Percentiles rank a stretch among this genome's conserved stretches.
Conservation (phyloP, 92 coral and sea anemone genomes). For the Zoanthus solanderi region DNA sequence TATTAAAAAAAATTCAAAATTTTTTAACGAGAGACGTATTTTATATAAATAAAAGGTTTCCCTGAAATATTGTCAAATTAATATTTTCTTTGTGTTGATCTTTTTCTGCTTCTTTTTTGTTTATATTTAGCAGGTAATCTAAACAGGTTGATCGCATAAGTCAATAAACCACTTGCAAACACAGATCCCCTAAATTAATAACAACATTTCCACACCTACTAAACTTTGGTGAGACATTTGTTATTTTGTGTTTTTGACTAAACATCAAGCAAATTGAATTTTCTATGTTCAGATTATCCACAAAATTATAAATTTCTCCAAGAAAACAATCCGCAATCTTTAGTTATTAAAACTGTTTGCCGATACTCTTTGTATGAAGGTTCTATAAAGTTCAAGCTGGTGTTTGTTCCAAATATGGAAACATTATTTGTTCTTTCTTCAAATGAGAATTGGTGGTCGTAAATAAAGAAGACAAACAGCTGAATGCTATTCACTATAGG, state of each 20-base stretch:
- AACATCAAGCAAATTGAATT: background rate
- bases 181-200: conserved; percentile 39
- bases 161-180: conserved; percentile 29
- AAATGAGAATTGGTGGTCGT: conserved; percentile 35
- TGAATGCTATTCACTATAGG: conserved; percentile 23
- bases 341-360: background rate
- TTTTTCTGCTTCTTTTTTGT: background rate
- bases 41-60: background rate
- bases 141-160: conserved; percentile 18
- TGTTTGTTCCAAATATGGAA: conserved; percentile 16
- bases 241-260: background rate
- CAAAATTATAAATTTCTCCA: background rate
- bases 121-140: conserved; percentile 24
- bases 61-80: background rate
- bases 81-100: background rate
- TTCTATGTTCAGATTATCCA: background rate
- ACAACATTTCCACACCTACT: conserved; percentile 25
- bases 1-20: background rate
- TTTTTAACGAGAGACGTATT: background rate
- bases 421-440: conserved; percentile 11
- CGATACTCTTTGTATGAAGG: background rate
- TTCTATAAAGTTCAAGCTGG: conserved; percentile 1
- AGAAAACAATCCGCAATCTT: background rate
- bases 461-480: conserved; percentile 26
- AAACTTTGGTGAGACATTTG: background rate